A percentile compares a stretch with the other conserved stretches of the same genome.
These are phyloP conservation scores for Diorhabda carinulata DNA, from an alignment of 1,140 invertebrate genomes.

Conservation along the genomic window DNA sequence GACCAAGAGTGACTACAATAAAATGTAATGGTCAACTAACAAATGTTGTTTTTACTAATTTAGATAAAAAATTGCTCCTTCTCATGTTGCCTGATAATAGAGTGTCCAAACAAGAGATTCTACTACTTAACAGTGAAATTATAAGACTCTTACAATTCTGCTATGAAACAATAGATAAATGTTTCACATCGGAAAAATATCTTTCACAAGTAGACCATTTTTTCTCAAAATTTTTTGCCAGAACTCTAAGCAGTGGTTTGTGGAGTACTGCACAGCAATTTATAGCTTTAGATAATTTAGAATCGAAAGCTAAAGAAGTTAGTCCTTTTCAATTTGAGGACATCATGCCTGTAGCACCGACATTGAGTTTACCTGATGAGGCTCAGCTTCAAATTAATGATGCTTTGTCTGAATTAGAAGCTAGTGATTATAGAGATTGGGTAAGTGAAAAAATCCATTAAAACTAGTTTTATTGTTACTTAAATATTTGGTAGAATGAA, in stretches of 20 bases:
- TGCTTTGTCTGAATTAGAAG: slow-evolving; percentile 73
- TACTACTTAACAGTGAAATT: slow-evolving; percentile 50
- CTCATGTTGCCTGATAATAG: slow-evolving; percentile 52
- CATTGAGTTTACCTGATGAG: slow-evolving; percentile 66
- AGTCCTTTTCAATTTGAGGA: slow-evolving; percentile 41
- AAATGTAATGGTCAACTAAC: slow-evolving; percentile 52
- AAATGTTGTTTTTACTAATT: slow-evolving; percentile 55
- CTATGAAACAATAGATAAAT: slow-evolving; percentile 51
- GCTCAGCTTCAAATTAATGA: slow-evolving; percentile 73
- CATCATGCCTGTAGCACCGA: slow-evolving; percentile 51
- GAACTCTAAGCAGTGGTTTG: slow-evolving; percentile 44
- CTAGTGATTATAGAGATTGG: slow-evolving; percentile 78
- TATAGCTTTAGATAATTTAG: slow-evolving; percentile 13
- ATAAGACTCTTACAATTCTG: slow-evolving; percentile 52
- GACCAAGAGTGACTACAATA: slow-evolving; percentile 56
- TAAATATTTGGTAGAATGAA: slow-evolving; percentile 58
- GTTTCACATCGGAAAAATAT: slow-evolving; percentile 49
- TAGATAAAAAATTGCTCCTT: slow-evolving; percentile 53
- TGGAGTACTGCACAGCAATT: slow-evolving; percentile 38
- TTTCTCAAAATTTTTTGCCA: slow-evolving; percentile 53
- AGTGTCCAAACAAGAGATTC: slow-evolving; percentile 51
- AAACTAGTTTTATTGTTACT: background rate
- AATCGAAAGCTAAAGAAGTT: slow-evolving; percentile 7
- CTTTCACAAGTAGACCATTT: slow-evolving; percentile 53
- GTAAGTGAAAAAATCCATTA: slow-evolving; percentile 45